Evolutionary conservation across 2,797 vertebrate species (phyloP).

Genomic region (Pogoniulus pusillus): DNA sequence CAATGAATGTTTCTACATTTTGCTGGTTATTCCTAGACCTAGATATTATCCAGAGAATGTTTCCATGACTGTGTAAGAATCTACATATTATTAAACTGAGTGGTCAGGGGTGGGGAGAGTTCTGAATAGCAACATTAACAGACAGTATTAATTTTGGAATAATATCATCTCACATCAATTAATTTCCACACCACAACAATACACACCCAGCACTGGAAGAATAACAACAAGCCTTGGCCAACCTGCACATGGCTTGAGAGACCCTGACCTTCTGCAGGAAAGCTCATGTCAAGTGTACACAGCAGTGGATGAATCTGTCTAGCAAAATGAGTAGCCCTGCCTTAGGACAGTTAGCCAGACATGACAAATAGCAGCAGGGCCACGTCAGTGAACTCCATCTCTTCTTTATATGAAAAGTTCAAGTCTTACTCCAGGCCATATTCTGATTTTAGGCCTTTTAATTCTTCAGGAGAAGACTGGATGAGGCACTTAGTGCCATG

Average conservation of each 20-base stretch:
- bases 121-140: too few species aligned
- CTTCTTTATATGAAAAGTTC: neutral
- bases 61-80: too few species aligned
- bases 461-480: slow-evolving; percentile 6
- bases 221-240: neutral
- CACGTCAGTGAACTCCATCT: neutral
- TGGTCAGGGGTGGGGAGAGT: too few species aligned
- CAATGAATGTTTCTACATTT: too few species aligned
- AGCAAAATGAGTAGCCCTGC: neutral
- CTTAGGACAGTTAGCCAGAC: neutral
- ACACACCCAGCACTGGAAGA: neutral
- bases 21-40: too few species aligned
- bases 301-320: neutral
- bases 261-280: neutral
- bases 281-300: fast-evolving
- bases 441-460: neutral
- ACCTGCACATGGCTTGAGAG: fast-evolving
- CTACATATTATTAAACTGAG: too few species aligned
- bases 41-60: too few species aligned
- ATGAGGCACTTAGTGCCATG: too few species aligned
- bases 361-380: neutral
- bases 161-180: too few species aligned
- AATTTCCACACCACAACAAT: too few species aligned
- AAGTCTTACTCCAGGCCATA: neutral
- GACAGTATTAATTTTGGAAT: too few species aligned